Base-by-base conservation (phyloP, 2,888 invertebrate species). In the Morpho achilles region DNA sequence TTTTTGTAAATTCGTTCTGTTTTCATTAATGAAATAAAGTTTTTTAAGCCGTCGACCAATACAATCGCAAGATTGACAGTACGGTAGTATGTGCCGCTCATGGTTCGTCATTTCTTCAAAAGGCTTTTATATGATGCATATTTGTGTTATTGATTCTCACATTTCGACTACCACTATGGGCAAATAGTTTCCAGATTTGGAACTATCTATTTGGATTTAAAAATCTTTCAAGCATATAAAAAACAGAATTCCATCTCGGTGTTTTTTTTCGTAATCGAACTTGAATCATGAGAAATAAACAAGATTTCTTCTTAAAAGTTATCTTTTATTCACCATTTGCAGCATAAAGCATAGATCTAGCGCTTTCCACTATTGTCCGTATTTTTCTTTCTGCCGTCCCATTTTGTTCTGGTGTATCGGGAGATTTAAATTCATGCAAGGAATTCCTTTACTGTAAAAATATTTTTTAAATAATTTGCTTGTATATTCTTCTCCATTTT, bases 221-320 rank as follows among this genome's bases (percentile, higher is more conserved):
- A 53, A 62, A 62, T 39, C 62, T 40, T 22, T 66, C 50, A 8
- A 64, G n/a, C 63, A 61, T 62, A 40, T 55, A 64, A 59, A 49
- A 66, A 40, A 66, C 56, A 8, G 64, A 59, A 43, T 61, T 66
- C 66, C 63, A 66, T 47, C 62, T 16, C 16, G 16, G 16, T 16
- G 16, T 1, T 16, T 16, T 16, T 16, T 16, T 16, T 16, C 16
- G 16, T 16, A 16, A 16, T 16, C 16, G 16, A 16, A 16, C 16
- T 16, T 16, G 16, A 16, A 16, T 16, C 1, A 16, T 16, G 16
- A 16, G 16, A 16, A 16, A 16, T 16, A 16, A 16, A 16, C 16
- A 16, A 16, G 16, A 16, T 16, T 16, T 16, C 16, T 16, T 16
- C 16, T 16, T 16, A 16, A 16, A 16, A 16, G 16, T 16, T 16